Conservation (phyloP, 2,888 invertebrate genomes). For the Pediacus dermestoides region DNA sequence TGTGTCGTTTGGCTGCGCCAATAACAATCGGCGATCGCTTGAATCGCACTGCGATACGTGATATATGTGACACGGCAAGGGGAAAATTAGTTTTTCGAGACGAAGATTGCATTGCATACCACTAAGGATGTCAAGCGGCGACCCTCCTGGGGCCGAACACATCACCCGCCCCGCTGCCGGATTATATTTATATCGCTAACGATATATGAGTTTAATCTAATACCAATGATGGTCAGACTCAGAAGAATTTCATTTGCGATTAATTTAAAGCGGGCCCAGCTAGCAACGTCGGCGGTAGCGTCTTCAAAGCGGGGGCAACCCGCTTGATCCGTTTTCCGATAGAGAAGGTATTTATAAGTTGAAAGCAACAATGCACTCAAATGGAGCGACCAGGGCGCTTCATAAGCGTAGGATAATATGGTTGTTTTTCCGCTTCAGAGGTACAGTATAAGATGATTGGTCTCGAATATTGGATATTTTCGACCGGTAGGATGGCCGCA, state of each 20-base stretch:
- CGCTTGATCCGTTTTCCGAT: constrained; percentile 22
- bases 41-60: constrained; percentile 44
- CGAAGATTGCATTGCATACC: constrained; percentile 6
- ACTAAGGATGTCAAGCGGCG: too few relatives aligned
- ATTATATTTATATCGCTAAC: constrained; percentile 39
- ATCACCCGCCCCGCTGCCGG: background rate
- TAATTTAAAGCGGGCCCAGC: constrained; percentile 40
- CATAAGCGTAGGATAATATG: constrained; percentile 44
- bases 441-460: constrained; percentile 45
- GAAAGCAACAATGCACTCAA: constrained; percentile 40
- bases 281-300: constrained; percentile 39
- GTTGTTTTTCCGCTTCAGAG: constrained; percentile 47
- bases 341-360: constrained; percentile 36
- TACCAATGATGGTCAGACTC: constrained; percentile 30
- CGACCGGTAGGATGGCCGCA: constrained; percentile 41
- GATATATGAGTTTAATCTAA: constrained; percentile 36
- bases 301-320: too few relatives aligned
- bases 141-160: too few relatives aligned
- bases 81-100: constrained; percentile 48
- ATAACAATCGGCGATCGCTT: constrained; percentile 45
- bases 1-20: constrained; percentile 47
- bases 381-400: constrained; percentile 39
- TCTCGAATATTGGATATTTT: constrained; percentile 46
- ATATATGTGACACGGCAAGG: constrained; percentile 50
- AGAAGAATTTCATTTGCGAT: constrained; percentile 48